Conservation (phyloP, 1,140 invertebrate species). For the Drosophila kohkoa region DNA sequence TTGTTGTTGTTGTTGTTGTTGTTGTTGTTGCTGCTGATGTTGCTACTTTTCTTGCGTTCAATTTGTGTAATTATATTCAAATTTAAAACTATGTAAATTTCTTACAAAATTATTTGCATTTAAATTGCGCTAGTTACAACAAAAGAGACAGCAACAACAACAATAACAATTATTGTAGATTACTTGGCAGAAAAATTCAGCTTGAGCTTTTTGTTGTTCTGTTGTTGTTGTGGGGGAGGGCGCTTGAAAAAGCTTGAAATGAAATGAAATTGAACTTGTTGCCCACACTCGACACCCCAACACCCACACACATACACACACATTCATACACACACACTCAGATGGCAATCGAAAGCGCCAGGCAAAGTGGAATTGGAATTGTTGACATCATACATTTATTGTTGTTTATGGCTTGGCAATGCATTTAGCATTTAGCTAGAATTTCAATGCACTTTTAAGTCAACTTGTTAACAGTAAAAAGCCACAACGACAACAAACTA, state of each 20-base stretch:
- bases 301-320: slow-evolving; percentile 5
- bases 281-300: slow-evolving; percentile 56
- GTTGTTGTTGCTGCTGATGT: slow-evolving; percentile 23
- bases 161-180: slow-evolving; percentile 78
- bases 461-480: slow-evolving; percentile 64
- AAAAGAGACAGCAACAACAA: slow-evolving; percentile 16
- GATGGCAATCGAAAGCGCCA: slow-evolving; percentile 10
- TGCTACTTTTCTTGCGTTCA: slow-evolving; percentile 52
- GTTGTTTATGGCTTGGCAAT: slow-evolving; percentile 45
- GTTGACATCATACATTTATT: slow-evolving; percentile 72
- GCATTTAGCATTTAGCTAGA: slow-evolving; percentile 65
- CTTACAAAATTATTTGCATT: slow-evolving; percentile 79
- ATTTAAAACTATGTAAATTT: slow-evolving; percentile 78
- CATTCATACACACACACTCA: slow-evolving; percentile 1
- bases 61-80: slow-evolving; percentile 82
- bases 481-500: slow-evolving; percentile 24
- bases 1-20: slow-evolving; percentile 10
- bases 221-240: neutral
- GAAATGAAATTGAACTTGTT: slow-evolving; percentile 73
- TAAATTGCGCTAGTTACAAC: slow-evolving; percentile 59
- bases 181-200: slow-evolving; percentile 55
- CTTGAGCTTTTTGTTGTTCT: neutral
- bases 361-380: slow-evolving; percentile 25
- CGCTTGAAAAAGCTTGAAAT: slow-evolving; percentile 35
- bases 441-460: slow-evolving; percentile 75